phyloP scores from a whole-genome alignment of 2,888 invertebrate species.

The Azorinus chamasolen region DNA sequence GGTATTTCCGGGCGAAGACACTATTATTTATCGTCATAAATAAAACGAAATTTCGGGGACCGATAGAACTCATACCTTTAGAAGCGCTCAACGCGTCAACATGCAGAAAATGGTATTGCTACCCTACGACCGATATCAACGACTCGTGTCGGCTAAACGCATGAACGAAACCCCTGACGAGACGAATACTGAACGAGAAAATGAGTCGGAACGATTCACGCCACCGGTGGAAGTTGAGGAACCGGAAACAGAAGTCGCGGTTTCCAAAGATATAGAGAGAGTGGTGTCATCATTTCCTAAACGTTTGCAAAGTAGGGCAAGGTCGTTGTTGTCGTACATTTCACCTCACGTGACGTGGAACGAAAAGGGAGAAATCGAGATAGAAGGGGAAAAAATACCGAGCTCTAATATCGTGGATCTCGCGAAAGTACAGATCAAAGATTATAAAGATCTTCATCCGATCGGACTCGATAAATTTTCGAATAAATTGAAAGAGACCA shows the following conservation, averaged over 20 bases:
- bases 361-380: slow-evolving; percentile 45
- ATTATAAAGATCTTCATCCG: slow-evolving; percentile 44
- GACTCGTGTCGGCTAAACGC: slow-evolving; percentile 4
- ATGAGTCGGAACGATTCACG: too few species aligned
- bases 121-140: slow-evolving; percentile 33
- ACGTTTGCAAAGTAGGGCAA: slow-evolving; percentile 13
- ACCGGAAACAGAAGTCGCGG: too few species aligned
- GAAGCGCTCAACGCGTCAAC: not conserved
- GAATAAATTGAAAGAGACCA: too few species aligned
- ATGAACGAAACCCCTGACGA: slow-evolving; percentile 14
- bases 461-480: too few species aligned
- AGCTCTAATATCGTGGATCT: too few species aligned
- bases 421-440: slow-evolving; percentile 39
- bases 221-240: too few species aligned
- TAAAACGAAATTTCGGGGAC: slow-evolving; percentile 3
- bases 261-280: too few species aligned
- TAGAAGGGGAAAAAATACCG: too few species aligned
- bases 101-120: slow-evolving; percentile 45
- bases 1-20: slow-evolving; percentile 44
- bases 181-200: not conserved
- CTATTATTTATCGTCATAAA: slow-evolving; percentile 20
- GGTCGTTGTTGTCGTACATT: slow-evolving; percentile 4
- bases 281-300: slow-evolving; percentile 47
- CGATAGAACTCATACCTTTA: slow-evolving; percentile 18
- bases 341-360: slow-evolving; percentile 30